These are phyloP conservation scores for Lepidonotus clava DNA, from an alignment of 2,888 invertebrate genomes.

Conservation along the genomic window DNA sequence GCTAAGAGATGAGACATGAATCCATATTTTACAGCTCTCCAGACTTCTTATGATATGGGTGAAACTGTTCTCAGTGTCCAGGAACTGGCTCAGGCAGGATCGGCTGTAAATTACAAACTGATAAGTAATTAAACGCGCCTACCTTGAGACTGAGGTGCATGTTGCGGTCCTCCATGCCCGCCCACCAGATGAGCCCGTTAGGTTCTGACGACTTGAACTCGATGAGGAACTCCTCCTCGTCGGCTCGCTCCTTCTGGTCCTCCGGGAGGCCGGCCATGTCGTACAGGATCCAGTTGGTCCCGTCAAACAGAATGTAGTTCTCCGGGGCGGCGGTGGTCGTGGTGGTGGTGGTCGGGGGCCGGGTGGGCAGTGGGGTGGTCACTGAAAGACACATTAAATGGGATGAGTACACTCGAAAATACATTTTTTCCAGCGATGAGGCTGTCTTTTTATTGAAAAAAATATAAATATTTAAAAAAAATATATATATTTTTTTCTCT, in stretches of 20 bases:
- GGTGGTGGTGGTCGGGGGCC: slow-evolving; percentile 37
- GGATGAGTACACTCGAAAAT: no score
- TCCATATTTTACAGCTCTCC: no score
- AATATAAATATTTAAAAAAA: no score
- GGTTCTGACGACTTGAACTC: slow-evolving; percentile 70
- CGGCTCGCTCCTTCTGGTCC: slow-evolving; percentile 64
- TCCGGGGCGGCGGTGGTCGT: slow-evolving; percentile 40
- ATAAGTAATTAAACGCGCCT: no score
- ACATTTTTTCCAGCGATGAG: no score
- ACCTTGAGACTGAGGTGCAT: slow-evolving; percentile 75
- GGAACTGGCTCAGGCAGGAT: no score
- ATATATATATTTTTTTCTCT: no score
- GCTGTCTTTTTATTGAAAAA: no score
- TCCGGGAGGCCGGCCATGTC: slow-evolving; percentile 67
- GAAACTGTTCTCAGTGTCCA: no score
- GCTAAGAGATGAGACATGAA: no score
- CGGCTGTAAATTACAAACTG: no score
- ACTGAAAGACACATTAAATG: background rate
- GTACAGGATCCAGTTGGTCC: slow-evolving; percentile 68
- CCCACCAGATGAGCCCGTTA: slow-evolving; percentile 76
- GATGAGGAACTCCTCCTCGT: slow-evolving; percentile 63
- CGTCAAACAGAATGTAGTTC: slow-evolving; percentile 38
- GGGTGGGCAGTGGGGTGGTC: background rate
- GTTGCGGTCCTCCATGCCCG: slow-evolving; percentile 66
- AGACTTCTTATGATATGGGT: no score